Base-by-base conservation (phyloP, 2,888 invertebrate species). In the Oscheius sp. region DNA sequence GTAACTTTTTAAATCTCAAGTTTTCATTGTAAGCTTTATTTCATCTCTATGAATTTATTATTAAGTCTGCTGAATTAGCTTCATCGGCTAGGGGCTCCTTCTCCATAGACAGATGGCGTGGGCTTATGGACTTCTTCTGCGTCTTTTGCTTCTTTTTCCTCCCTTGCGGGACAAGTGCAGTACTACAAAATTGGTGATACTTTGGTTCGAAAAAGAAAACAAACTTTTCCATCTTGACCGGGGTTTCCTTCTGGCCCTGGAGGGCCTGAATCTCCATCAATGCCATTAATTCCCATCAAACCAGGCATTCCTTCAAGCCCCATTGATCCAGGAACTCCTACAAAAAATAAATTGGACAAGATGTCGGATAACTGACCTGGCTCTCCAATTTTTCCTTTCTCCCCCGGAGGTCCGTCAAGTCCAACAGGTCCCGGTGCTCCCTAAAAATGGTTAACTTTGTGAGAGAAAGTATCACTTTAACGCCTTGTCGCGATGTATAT, bases 401-500 rank as follows among this genome's bases (percentile, higher is more conserved):
- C 42, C 10, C 76, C 76, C 3, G 73, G 73, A 27, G 72, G 73
- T 33, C 76, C 76, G 23, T 74, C 73, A 25, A 63, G 65, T 48
- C 76, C 76, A n/a, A 72, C 63, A 52, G 48, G 69, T 12, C 76
- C 76, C 65, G 63, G 65, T 4, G 73, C 72, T 39, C 76, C 75
- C 57, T 74, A 63, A 0, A 69, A 50, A 64, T 3, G 45, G 27
- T 23, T 31, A 25, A 10, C 15, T 25, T n/a, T 27, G 20, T 10
- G 12, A 42, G 23, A 5, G 8, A 23, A 23, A n/a, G n/a, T 29
- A 15, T 39, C 17, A 69, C 70, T 37, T 71, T 71, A 3, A 72
- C 76, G 17, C 76, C 76, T 57, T 52, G 70, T 25, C 76, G 53
- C 15, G 68, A 58, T 25, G 70, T 70, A 25, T 74, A 73, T 15